Base-by-base conservation (phyloP, 2,113 vertebrate species). In the Vicugna pacos region DNA sequence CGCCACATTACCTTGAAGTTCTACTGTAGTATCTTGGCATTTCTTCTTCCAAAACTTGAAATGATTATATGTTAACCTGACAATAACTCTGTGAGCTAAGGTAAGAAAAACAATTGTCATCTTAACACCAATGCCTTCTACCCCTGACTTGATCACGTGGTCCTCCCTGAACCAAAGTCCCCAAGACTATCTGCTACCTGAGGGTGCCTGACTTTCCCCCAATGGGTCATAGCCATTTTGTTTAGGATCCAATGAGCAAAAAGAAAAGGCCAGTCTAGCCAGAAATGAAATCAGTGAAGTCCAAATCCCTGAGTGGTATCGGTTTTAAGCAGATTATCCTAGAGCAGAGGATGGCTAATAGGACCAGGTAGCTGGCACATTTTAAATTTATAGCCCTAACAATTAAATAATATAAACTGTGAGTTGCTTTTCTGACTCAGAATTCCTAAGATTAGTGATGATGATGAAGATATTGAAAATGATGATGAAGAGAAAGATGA, bases 281-380 rank as follows among this genome's bases (percentile, higher is more conserved):
- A 60, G 35, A 95, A 96, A 94, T 64, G 60, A 56, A 89, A 90
- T 95, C 83, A 64, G 58, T 89, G 28, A 89, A 96, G 79, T 75
- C 89, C 32, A 54, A 83, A 32, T 87, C 79, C 64, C 88, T 38
- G 48, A 60, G 30, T 48, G 60, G 30, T 77, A 80, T 91, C 84
- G 84, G 80, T 92, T 90, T 87, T 84, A 98, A 96, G 56, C 84
- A 92, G 80, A 80, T 93, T 92, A 93, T 72, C 64, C 65, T 67
- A 65, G 84, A 91, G 75, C 24, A n/a, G 70, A 38, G 28, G 46
- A n/a, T 35, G 35, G 24, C 73, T 83, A 95, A 94, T 26, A 93
- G 89, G 58, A 88, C 95, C 52, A 60, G 62, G 85, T 17, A 5
- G 32, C 46, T 79, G 67, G 22, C n/a, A 11, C 54, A 52, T 73